Conservation (phyloP, 2,113 vertebrate species). For the Megalops atlanticus region DNA sequence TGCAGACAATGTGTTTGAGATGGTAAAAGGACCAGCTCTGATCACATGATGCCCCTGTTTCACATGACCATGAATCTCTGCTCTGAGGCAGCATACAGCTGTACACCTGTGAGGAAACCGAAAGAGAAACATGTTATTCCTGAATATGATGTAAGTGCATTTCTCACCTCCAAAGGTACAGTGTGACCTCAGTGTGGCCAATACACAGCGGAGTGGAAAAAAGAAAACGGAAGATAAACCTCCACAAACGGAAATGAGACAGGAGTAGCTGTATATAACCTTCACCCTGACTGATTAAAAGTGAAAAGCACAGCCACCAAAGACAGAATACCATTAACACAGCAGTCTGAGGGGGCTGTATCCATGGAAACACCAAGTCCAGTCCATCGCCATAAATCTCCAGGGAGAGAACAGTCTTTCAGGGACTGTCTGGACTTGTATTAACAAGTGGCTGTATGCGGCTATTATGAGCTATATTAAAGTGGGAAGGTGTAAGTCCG, state of each 20-base stretch:
- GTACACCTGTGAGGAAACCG: not conserved
- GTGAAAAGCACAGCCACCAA: not conserved
- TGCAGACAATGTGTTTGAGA: not conserved
- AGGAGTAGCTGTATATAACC: not conserved
- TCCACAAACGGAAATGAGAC: not conserved
- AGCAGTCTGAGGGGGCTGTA: not conserved
- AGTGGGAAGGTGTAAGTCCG: not conserved
- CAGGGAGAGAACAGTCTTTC: not conserved
- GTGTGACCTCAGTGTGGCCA: not conserved
- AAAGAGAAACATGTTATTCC: not conserved
- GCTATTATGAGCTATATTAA: too few relatives aligned
- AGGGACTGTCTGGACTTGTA: not conserved
- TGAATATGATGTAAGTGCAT: not conserved
- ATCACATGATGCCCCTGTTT: not conserved
- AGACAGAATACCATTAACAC: not conserved
- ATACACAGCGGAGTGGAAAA: not conserved
- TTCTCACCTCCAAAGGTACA: not conserved
- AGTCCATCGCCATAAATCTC: not conserved
- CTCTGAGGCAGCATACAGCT: not conserved
- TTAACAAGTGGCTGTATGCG: too few relatives aligned
- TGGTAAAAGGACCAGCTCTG: not conserved
- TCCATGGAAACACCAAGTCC: slow-evolving; percentile 1
- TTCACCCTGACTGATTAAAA: not conserved
- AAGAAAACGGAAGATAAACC: not conserved
- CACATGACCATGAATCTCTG: not conserved